These are phyloP conservation scores for Thamnaconus septentrionalis DNA, from an alignment of 2,113 vertebrate genomes.

Conservation along the genomic window DNA sequence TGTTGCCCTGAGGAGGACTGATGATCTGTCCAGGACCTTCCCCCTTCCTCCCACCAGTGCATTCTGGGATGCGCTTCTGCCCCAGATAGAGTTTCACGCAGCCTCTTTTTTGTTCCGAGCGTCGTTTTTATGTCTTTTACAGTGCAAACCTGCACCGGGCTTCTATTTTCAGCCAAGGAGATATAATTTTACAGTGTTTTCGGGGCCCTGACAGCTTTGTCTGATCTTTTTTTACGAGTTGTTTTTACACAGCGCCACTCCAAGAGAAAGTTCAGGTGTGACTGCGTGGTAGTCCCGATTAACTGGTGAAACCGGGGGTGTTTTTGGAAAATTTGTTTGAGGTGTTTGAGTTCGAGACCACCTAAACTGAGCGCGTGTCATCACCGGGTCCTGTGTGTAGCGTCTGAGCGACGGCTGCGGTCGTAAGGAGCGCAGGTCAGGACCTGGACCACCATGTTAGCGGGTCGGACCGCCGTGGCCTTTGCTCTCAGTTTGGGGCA, in stretches of 20 bases:
- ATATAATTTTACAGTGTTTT: constrained; percentile 33
- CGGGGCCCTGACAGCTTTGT: constrained; percentile 30
- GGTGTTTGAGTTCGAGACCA: not conserved
- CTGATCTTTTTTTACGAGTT: constrained; percentile 58
- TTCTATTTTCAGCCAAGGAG: constrained; percentile 41
- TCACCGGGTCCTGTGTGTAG: too few species aligned
- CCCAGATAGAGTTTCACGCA: constrained; percentile 14
- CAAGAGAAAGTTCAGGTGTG: constrained; percentile 39
- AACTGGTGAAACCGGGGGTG: constrained; percentile 26
- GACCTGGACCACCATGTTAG: too few species aligned
- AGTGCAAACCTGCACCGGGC: constrained; percentile 19
- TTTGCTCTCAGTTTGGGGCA: too few species aligned
- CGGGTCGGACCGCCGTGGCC: too few species aligned
- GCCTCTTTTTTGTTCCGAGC: constrained; percentile 13
- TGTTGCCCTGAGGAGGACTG: constrained; percentile 28
- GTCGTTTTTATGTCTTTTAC: constrained; percentile 19
- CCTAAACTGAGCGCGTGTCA: not conserved
- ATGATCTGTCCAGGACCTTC: constrained; percentile 44
- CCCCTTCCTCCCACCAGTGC: constrained; percentile 24
- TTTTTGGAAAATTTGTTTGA: constrained; percentile 15
- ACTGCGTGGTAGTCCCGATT: constrained; percentile 33
- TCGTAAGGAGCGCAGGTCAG: too few species aligned
- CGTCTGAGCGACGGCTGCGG: too few species aligned
- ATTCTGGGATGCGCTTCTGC: constrained; percentile 26
- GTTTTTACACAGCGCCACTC: constrained; percentile 43